Evolutionary conservation across 2,113 vertebrate genomes (phyloP), one percentile per base, ranked within the genome.

Genomic region (Neotoma lepida): DNA sequence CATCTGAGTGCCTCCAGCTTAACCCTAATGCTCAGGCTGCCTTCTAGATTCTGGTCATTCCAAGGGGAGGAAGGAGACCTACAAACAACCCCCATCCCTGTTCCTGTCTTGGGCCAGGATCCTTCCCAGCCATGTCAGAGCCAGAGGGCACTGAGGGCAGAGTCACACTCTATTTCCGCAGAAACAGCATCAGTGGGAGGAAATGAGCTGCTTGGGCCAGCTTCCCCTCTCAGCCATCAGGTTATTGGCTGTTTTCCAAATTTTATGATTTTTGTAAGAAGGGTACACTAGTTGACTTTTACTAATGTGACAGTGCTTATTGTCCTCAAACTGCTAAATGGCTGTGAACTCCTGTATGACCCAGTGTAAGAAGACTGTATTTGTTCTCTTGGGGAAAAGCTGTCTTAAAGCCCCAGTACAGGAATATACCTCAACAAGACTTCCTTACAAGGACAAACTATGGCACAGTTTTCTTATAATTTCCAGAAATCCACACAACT

Each of bases 161-260:
- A 93, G 95, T 97, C 95, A 93, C 88, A 87, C 90, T 96, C 96
- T 98, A 96, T 97, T 98, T 98, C 97, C 97, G 95, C 70, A 94
- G 92, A 96, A 97, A 97, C 90, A 98, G 90, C 95, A 92, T 95
- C 96, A 89, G 95, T 7, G 68, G 96, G 95, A 98, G 96, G 97
- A 98, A 98, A 91, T 51, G 80, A 97, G 96, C 81, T 94, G 90
- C 78, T 96, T 89, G 76, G 93, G 95, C 96, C 88, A 95, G 95
- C 94, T 98, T 98, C 97, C 98, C 97, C 97, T 95, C 96, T 94
- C 86, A 91, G 88, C 89, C 61, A 87, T 96, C 97, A 98, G 98
- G 97, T 98, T 97, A 95, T 90, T 98, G 97, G 98, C 93, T 63
- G 91, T 91, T 80, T 89, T 96, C 97, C 97, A 97, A 98, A 73